Percentiles rank a stretch among this genome's conserved stretches.
phyloP scores from a whole-genome alignment of 2,888 invertebrate genomes.

The Erpobdella octoculata region DNA sequence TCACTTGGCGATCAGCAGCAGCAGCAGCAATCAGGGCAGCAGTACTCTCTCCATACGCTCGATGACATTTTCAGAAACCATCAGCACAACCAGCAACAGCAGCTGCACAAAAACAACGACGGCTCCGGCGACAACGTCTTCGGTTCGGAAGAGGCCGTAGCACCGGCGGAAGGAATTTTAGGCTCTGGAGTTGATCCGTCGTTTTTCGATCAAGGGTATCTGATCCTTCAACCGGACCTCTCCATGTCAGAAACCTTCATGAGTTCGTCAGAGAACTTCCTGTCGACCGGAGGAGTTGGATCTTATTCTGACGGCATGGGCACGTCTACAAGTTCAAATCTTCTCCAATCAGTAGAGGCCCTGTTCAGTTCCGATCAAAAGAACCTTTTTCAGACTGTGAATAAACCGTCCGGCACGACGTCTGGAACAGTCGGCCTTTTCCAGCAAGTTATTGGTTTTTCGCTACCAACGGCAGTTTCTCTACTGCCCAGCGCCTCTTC shows the following conservation, averaged over 20 bases:
- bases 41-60: neutral
- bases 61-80: neutral
- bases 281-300: neutral
- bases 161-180: neutral
- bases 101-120: neutral
- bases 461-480: no score
- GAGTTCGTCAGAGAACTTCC: neutral
- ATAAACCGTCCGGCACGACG: no score
- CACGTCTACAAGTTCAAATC: neutral
- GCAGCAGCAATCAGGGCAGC: neutral
- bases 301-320: neutral
- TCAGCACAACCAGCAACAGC: neutral
- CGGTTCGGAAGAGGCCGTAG: neutral
- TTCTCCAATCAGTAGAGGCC: neutral
- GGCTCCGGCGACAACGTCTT: neutral
- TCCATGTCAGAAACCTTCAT: conserved; percentile 4
- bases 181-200: neutral
- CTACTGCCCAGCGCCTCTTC: no score
- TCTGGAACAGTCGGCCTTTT: neutral
- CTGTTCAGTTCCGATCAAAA: neutral
- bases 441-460: no score
- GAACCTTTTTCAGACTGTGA: neutral
- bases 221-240: conserved; percentile 19
- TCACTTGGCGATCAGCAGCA: neutral
- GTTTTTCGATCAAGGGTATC: conserved; percentile 13